A percentile compares a stretch with the other conserved stretches of the same genome.
Evolutionary conservation across 2,797 vertebrate species (phyloP).

Genomic region (Pteronotus mesoamericanus): DNA sequence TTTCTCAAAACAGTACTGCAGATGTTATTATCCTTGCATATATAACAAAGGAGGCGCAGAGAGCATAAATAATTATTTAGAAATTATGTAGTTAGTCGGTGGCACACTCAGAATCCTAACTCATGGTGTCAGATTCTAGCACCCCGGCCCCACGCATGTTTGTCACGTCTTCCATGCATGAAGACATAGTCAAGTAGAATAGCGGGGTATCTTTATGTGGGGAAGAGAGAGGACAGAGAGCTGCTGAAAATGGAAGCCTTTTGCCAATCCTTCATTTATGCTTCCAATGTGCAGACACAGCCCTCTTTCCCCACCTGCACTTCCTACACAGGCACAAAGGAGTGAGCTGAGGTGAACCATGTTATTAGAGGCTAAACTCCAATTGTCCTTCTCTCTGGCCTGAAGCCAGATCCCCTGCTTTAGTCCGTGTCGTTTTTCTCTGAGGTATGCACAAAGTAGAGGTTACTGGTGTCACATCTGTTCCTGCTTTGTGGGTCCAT

Average conservation of each 20-base stretch:
- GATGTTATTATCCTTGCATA: background rate
- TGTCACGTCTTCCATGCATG: background rate
- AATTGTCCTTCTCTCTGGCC: conserved; percentile 80
- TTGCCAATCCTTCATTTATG: background rate
- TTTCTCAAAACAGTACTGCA: background rate
- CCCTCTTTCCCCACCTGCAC: conserved; percentile 50
- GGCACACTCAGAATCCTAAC: background rate
- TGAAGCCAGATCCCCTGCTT: conserved; percentile 77
- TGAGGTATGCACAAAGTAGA: conserved; percentile 81
- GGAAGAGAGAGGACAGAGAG: background rate
- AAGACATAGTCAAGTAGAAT: background rate
- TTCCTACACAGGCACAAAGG: conserved; percentile 70
- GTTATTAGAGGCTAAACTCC: conserved; percentile 77
- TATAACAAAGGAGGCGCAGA: background rate
- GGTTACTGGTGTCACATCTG: conserved; percentile 84
- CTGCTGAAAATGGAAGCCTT: background rate
- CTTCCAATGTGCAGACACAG: background rate
- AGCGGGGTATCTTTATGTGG: background rate
- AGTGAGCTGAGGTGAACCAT: conserved; percentile 80
- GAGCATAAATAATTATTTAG: background rate
- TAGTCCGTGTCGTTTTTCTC: conserved; percentile 77
- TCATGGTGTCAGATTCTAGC: background rate
- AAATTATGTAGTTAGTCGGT: background rate
- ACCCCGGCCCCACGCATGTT: background rate
- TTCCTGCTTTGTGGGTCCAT: conserved; percentile 79